A percentile compares a stretch with the other conserved stretches of the same genome.
Evolutionary conservation across 2,113 vertebrate species (phyloP).

Genomic region (Passer montanus): DNA sequence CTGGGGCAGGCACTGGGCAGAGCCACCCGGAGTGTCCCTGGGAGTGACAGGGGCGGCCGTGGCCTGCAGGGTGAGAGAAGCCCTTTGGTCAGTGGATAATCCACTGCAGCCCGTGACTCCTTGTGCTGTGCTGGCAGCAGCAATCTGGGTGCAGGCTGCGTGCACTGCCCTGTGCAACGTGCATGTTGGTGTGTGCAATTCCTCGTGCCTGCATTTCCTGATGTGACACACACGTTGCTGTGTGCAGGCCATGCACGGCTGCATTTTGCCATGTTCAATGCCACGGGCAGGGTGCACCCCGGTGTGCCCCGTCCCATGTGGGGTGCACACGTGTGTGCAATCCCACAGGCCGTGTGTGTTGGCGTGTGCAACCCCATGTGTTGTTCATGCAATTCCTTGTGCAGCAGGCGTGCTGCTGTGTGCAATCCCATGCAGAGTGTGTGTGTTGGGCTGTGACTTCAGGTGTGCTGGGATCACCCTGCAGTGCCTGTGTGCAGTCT

Average conservation of each 20-base stretch:
- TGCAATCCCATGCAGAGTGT: neutral
- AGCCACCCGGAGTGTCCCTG: neutral
- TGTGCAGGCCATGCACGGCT: fast-evolving
- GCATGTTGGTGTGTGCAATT: fast-evolving
- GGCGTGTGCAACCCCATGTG: neutral
- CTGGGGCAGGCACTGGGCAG: neutral
- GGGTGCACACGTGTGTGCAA: neutral
- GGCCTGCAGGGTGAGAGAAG: neutral
- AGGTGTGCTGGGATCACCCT: neutral
- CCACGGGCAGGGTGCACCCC: fast-evolving
- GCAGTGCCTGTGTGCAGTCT: neutral
- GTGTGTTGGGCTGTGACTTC: neutral
- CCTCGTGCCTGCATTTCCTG: fast-evolving
- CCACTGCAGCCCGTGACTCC: neutral
- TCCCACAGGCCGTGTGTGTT: neutral
- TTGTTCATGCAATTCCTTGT: neutral
- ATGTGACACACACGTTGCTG: neutral
- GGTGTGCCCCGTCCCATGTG: fast-evolving
- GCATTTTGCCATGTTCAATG: fast-evolving
- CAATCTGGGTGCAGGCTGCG: neutral
- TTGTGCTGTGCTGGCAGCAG: neutral
- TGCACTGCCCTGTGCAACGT: neutral
- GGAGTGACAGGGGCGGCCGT: too few species aligned
- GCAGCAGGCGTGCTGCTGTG: fast-evolving
- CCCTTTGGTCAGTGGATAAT: too few species aligned